Percentiles rank a stretch among this genome's conserved stretches.
Evolutionary conservation across 2,113 vertebrate genomes (phyloP).

Genomic region (Panthera tigris): DNA sequence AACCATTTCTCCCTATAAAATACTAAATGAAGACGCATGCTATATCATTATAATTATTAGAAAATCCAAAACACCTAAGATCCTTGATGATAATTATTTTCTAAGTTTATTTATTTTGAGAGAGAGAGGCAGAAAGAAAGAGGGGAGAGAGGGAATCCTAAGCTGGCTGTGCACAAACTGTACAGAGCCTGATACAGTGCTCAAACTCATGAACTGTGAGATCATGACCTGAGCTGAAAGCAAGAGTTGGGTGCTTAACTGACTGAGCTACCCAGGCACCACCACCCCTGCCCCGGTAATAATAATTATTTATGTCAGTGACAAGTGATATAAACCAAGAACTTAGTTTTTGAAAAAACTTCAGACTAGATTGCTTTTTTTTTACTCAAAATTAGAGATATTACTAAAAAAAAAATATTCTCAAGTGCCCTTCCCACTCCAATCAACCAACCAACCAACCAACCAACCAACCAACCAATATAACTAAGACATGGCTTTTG

Average conservation of each 20-base stretch:
- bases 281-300: neutral
- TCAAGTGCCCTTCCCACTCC: neutral
- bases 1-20: neutral
- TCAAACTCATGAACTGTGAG: too few relatives aligned
- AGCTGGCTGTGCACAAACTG: too few relatives aligned
- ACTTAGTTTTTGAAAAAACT: neutral
- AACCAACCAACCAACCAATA: neutral
- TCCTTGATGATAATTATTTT: neutral
- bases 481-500: neutral
- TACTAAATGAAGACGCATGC: neutral
- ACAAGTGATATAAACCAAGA: neutral
- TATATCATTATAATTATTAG: neutral
- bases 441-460: neutral
- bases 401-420: neutral
- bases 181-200: too few relatives aligned
- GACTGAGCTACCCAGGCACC: too few relatives aligned
- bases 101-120: too few relatives aligned
- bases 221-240: too few relatives aligned
- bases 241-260: too few relatives aligned
- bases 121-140: too few relatives aligned
- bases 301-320: neutral
- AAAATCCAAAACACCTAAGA: neutral
- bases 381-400: neutral
- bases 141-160: too few relatives aligned
- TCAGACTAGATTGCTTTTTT: neutral